Conservation (phyloP, 2,797 vertebrate genomes). For the Hozukius guyotensis region DNA sequence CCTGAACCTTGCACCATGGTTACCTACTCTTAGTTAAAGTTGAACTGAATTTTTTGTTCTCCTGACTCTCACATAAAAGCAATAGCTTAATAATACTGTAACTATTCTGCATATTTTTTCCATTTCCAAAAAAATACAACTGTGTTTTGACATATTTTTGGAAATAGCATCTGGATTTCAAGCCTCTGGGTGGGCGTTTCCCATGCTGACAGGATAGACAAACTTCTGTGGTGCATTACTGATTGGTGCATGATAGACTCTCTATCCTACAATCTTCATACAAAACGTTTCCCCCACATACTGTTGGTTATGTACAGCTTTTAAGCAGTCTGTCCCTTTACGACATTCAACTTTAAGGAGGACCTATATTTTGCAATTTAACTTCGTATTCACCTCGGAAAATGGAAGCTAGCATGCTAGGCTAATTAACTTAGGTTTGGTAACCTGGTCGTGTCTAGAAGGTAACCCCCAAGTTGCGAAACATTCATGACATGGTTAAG, state of each 20-base stretch:
- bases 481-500: too few relatives aligned
- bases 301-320: not conserved
- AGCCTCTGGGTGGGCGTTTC: not conserved
- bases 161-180: not conserved
- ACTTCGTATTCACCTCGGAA: not conserved
- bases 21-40: not conserved
- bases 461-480: too few relatives aligned
- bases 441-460: too few relatives aligned
- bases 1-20: not conserved
- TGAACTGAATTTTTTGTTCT: not conserved
- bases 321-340: not conserved
- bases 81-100: not conserved
- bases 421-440: not conserved
- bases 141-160: not conserved
- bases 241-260: not conserved
- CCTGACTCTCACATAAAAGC: not conserved
- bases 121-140: not conserved
- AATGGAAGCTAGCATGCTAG: not conserved
- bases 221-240: not conserved
- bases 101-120: not conserved
- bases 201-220: not conserved
- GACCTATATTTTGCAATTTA: not conserved
- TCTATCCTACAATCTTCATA: not conserved
- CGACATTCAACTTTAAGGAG: not conserved
- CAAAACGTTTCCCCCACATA: not conserved